Percentiles rank a stretch among this genome's conserved stretches.
These are phyloP conservation scores for Lonchura striata DNA, from an alignment of 2,113 vertebrate genomes.

Conservation along the genomic window DNA sequence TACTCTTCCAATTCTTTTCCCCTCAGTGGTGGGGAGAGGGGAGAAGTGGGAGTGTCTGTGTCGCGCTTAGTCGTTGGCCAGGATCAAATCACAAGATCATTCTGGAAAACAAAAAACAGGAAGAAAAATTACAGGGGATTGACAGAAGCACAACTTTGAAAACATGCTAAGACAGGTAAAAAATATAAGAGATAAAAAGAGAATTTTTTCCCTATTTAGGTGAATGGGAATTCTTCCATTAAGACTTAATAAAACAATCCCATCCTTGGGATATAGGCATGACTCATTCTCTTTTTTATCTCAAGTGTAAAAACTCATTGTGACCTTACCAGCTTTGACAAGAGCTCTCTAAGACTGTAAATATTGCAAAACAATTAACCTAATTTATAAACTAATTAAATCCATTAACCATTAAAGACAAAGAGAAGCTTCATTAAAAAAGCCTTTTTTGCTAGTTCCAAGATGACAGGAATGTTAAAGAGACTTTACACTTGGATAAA, in stretches of 20 bases:
- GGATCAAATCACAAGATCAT: background rate
- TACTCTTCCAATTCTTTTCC: background rate
- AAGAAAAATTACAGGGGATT: background rate
- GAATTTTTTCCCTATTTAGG: background rate
- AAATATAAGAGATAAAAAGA: background rate
- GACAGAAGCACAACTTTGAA: background rate
- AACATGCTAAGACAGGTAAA: background rate
- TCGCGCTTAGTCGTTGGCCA: background rate
- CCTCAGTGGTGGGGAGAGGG: background rate
- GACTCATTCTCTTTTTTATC: background rate
- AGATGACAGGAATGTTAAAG: background rate
- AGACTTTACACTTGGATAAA: background rate
- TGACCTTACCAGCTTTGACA: background rate
- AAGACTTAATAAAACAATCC: background rate
- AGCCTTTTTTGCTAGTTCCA: background rate
- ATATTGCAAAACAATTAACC: background rate
- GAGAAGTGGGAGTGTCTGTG: background rate
- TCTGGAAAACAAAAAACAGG: background rate
- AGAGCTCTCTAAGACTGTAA: background rate
- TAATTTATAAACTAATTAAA: background rate
- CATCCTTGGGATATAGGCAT: background rate
- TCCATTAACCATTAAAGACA: background rate
- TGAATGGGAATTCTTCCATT: background rate
- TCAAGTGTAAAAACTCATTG: background rate
- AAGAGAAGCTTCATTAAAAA: background rate